Conservation (phyloP, 2,888 invertebrate species). For the Conops quadrifasciatus region DNA sequence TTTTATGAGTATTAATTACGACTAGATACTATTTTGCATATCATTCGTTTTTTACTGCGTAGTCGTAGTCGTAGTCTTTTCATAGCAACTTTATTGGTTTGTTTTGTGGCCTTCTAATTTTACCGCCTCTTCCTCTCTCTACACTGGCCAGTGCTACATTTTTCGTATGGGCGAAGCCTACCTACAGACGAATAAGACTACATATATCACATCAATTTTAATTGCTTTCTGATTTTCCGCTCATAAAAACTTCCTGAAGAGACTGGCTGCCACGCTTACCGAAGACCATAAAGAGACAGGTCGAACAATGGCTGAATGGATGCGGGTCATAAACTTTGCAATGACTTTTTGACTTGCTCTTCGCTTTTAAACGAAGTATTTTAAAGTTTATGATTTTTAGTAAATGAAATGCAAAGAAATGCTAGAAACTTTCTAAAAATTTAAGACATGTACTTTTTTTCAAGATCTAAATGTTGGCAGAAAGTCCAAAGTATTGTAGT, state of each 20-base stretch:
- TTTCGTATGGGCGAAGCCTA: not conserved
- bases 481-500: too few species aligned
- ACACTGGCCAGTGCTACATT: not conserved
- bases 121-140: not conserved
- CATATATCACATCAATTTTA: constrained; percentile 22
- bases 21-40: too few species aligned
- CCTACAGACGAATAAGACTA: not conserved
- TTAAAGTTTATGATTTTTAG: too few species aligned
- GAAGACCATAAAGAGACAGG: not conserved
- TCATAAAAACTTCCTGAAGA: constrained; percentile 16
- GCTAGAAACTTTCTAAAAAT: too few species aligned
- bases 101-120: not conserved
- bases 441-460: too few species aligned
- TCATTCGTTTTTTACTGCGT: too few species aligned
- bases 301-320: not conserved
- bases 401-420: too few species aligned
- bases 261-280: not conserved
- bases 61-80: not conserved
- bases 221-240: constrained; percentile 30
- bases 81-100: not conserved
- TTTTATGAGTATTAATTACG: not conserved
- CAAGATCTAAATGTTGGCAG: too few species aligned
- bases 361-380: not conserved
- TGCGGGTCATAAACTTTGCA: constrained; percentile 1
- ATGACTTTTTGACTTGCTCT: not conserved